Evolutionary conservation across 2,888 invertebrate genomes (phyloP).

Genomic region (Lithosia quadra): DNA sequence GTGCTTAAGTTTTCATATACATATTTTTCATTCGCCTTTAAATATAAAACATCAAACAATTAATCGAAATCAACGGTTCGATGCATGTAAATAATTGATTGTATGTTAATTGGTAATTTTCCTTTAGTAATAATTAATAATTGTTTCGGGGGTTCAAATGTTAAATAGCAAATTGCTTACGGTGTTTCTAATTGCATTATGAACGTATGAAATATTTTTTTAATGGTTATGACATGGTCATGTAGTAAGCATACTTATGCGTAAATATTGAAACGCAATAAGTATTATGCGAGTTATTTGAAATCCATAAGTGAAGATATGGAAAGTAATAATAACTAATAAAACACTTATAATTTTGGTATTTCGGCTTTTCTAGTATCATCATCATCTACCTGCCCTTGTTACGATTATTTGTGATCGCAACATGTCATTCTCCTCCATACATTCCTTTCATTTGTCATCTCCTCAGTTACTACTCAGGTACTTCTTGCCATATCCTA

Average conservation of each 20-base stretch:
- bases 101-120: constrained; percentile 12
- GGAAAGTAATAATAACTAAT: background rate
- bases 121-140: constrained; percentile 12
- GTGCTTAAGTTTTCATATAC: too few species aligned
- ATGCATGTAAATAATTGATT: constrained; percentile 1
- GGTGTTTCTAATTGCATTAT: constrained; percentile 25
- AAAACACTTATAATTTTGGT: background rate
- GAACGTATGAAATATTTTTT: constrained; percentile 12
- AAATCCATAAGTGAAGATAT: background rate
- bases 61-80: background rate
- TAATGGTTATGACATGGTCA: constrained; percentile 19
- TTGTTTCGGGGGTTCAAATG: constrained; percentile 8
- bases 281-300: background rate
- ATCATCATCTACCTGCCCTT: too few species aligned
- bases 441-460: too few species aligned
- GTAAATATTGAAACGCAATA: constrained; percentile 6
- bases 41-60: background rate
- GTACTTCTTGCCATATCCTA: too few species aligned
- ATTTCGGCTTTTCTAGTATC: background rate
- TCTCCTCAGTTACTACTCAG: too few species aligned
- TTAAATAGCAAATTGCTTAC: constrained; percentile 23
- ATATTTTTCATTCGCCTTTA: too few species aligned
- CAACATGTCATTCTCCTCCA: too few species aligned
- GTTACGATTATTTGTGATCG: too few species aligned
- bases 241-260: constrained; percentile 5